A percentile compares a stretch with the other conserved stretches of the same genome.
These are phyloP conservation scores for Pterophyllum scalare DNA, from an alignment of 2,113 vertebrate species.

Conservation along the genomic window DNA sequence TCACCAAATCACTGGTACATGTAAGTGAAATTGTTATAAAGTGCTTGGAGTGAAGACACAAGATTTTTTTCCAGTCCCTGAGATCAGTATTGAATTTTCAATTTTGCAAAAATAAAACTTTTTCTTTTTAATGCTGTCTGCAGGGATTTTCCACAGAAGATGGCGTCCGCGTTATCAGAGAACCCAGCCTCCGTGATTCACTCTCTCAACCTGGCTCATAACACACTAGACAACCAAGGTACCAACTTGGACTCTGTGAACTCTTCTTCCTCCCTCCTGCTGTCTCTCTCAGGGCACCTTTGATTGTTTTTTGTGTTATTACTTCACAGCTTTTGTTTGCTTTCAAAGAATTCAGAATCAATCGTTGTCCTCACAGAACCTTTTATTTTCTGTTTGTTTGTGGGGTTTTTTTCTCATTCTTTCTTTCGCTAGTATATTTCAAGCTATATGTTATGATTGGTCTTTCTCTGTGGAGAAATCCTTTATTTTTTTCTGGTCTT, in stretches of 20 bases:
- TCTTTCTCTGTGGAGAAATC: background rate
- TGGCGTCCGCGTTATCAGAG: slow-evolving; percentile 88
- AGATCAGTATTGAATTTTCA: background rate
- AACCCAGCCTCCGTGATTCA: slow-evolving; percentile 89
- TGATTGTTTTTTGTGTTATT: slow-evolving; percentile 37
- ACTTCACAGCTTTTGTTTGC: slow-evolving; percentile 39
- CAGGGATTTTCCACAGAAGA: slow-evolving; percentile 92
- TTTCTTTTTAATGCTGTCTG: slow-evolving; percentile 16
- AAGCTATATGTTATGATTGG: background rate
- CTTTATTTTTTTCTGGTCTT: slow-evolving; percentile 18
- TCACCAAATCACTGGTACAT: background rate
- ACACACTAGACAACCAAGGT: slow-evolving; percentile 93
- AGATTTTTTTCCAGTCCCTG: background rate
- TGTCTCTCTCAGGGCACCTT: slow-evolving; percentile 20
- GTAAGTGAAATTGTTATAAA: background rate
- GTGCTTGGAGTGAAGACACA: background rate
- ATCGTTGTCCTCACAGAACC: slow-evolving; percentile 26
- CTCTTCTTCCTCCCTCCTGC: slow-evolving; percentile 8
- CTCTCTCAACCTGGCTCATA: slow-evolving; percentile 89
- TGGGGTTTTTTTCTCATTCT: background rate
- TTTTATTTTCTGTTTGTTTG: slow-evolving; percentile 20
- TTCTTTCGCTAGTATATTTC: background rate
- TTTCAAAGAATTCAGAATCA: slow-evolving; percentile 50
- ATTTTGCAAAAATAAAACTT: background rate
- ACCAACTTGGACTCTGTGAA: slow-evolving; percentile 37